Evolutionary conservation across 2,888 invertebrate species (phyloP).

Genomic region (Tuta absoluta): DNA sequence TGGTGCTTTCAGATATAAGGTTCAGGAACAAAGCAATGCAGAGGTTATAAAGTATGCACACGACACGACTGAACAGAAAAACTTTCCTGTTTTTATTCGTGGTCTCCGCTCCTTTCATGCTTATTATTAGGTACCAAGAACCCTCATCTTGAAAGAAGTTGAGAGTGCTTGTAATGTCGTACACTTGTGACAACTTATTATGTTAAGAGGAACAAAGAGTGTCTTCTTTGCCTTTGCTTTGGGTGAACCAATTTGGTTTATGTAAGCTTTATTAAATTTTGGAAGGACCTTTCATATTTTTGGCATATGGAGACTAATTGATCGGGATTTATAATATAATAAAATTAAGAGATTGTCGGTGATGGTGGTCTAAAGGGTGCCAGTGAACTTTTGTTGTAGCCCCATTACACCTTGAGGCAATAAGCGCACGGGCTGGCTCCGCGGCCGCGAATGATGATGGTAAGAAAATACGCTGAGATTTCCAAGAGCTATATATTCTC

Average conservation of each 20-base stretch:
- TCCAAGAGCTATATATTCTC: no score
- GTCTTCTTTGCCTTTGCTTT: background rate
- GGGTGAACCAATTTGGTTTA: background rate
- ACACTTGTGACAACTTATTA: background rate
- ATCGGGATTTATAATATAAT: no score
- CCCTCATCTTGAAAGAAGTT: background rate
- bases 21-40: no score
- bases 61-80: background rate
- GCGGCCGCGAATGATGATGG: no score
- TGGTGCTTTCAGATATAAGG: no score
- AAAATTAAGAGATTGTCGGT: no score
- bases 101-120: background rate
- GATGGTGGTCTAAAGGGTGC: no score
- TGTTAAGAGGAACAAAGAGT: slow-evolving; percentile 6
- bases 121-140: slow-evolving; percentile 6
- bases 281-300: background rate
- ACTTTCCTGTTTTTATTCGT: background rate
- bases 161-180: slow-evolving; percentile 9
- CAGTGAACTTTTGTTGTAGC: no score
- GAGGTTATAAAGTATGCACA: background rate
- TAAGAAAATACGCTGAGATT: no score
- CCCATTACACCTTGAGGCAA: no score
- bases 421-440: no score
- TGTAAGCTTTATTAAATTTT: background rate
- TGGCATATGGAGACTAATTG: no score